Base-by-base conservation (phyloP, 2,113 vertebrate genomes). In the Pitta sordida region DNA sequence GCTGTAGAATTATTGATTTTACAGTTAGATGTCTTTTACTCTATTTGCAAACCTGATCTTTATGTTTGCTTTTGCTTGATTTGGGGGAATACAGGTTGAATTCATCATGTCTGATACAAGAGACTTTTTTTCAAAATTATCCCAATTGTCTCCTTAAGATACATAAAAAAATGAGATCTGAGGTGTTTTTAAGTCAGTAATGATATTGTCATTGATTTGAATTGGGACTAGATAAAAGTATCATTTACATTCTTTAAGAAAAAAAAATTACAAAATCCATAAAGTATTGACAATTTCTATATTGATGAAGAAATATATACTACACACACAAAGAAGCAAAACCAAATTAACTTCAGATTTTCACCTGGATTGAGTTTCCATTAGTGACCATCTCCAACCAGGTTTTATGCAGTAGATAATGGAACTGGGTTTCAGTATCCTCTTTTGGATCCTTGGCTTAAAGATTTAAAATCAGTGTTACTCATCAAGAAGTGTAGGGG, bases 141-240 rank as follows among this genome's bases (percentile, higher is more conserved):
- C 49, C 69, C 23, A 52, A 20, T 17, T 55, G 7, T 22, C 79
- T 10, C 48, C 56, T 63, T 43, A 86, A 62, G 16, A 7, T 39
- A 86, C 9, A 29, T 9, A 0, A 51, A 77, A 81, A 63, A 8
- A 8, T 83, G 17, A 43, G 8, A 41, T 68, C 44, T 70, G 2
- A 7, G 0, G 4, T 0, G 0, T 3, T 62, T 77, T 84, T 48
- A 62, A 73, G 2, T 52, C 21, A 48, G 14, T 46, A 19, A 6
- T 2, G 3, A 39, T 63, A 49, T 55, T 46, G 6, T 7, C 39
- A 52, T 26, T 58, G 51, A 58, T 65, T 24, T 86, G 22, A 77
- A 27, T 18, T 17, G 13, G 17, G 14, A 64, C 32, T 29, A 29
- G 14, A 65, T 20, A 78, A 81, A 58, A 52, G 4, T 22, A 27